Evolutionary conservation across 2,113 vertebrate genomes (phyloP).

Genomic region (pig (Sus scrofa)): DNA sequence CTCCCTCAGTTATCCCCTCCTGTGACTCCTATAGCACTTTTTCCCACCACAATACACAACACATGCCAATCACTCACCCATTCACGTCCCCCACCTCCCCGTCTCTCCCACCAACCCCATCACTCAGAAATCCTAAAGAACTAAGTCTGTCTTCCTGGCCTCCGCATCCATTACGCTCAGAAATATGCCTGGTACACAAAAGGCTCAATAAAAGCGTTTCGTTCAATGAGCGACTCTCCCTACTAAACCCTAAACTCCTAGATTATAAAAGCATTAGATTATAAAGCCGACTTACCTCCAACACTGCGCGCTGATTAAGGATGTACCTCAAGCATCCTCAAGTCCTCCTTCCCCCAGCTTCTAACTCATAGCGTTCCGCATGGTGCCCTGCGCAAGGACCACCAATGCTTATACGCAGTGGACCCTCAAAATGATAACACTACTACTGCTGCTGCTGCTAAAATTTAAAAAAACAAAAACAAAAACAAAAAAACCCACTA

Average conservation of each 20-base stretch:
- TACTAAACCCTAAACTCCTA: background rate
- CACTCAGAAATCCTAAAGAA: background rate
- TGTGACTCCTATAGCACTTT: background rate
- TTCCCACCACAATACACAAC: background rate
- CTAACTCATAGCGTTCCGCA: background rate
- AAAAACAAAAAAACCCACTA: background rate
- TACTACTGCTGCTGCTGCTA: background rate
- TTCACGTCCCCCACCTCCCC: background rate
- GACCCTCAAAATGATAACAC: background rate
- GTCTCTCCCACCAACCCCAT: background rate
- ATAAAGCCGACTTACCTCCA: conserved; percentile 59
- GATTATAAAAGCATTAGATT: background rate
- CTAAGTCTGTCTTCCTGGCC: background rate
- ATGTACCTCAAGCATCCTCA: background rate
- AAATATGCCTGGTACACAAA: background rate
- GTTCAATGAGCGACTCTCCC: background rate
- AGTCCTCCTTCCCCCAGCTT: background rate
- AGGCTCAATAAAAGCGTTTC: background rate
- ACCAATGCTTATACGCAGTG: background rate
- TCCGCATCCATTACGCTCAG: background rate
- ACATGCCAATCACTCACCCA: background rate
- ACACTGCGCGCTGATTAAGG: background rate
- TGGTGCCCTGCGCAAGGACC: background rate
- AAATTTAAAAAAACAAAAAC: no score
- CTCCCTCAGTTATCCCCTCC: background rate